Conservation (phyloP, 2,797 vertebrate genomes). For the Geotrypetes seraphini region DNA sequence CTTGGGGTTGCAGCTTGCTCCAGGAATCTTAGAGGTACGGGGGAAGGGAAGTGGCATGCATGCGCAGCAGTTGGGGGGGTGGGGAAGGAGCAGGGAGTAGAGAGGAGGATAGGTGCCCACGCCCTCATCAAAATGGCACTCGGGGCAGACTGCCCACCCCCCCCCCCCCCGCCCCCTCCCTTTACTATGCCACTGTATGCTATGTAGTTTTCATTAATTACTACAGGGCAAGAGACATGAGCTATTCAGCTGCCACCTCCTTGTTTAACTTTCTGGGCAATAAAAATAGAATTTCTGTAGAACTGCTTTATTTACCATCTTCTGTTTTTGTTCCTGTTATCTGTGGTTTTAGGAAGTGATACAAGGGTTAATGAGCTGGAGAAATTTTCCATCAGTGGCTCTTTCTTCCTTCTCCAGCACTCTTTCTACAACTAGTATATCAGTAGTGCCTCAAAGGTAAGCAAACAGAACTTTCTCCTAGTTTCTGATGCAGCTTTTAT, state of each 20-base stretch:
- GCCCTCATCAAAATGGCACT: too few species aligned
- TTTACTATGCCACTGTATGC: too few species aligned
- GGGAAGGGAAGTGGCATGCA: too few species aligned
- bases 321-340: not conserved
- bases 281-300: not conserved
- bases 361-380: slow-evolving; percentile 69
- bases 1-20: too few species aligned
- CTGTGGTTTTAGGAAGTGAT: slow-evolving; percentile 65
- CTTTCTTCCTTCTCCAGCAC: slow-evolving; percentile 34
- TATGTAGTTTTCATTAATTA: slow-evolving; percentile 8
- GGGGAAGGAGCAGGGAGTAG: too few species aligned
- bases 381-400: slow-evolving; percentile 47
- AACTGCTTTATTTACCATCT: not conserved
- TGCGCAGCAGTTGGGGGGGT: too few species aligned
- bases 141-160: too few species aligned
- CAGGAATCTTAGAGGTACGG: too few species aligned
- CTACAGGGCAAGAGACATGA: not conserved
- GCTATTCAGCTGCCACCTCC: not conserved
- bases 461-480: too few species aligned
- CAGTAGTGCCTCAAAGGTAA: slow-evolving; percentile 44
- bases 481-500: too few species aligned
- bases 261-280: not conserved
- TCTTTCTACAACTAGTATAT: slow-evolving; percentile 11
- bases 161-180: too few species aligned
- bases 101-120: too few species aligned